Evolutionary conservation across 2,888 invertebrate genomes (phyloP).

Genomic region (Lutraria lutraria): DNA sequence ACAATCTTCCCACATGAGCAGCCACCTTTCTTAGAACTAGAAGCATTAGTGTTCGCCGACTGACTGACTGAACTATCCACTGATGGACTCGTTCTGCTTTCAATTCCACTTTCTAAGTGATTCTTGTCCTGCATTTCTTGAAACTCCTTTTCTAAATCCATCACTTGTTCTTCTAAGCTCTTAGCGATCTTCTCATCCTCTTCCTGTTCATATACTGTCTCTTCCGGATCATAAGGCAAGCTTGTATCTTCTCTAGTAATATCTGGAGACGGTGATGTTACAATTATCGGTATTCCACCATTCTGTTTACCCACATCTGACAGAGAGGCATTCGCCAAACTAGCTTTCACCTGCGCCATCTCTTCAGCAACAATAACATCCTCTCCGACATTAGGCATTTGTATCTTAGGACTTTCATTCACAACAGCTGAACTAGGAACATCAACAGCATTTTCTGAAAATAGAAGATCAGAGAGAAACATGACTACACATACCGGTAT

Average conservation of each 20-base stretch:
- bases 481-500: background rate
- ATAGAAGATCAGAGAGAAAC: background rate
- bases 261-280: slow-evolving; percentile 56
- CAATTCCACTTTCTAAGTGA: slow-evolving; percentile 61
- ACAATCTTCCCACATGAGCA: slow-evolving; percentile 74
- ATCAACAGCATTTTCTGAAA: slow-evolving; percentile 77
- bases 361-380: slow-evolving; percentile 65
- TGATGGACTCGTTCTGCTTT: slow-evolving; percentile 52
- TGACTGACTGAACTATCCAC: slow-evolving; percentile 19
- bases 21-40: slow-evolving; percentile 50
- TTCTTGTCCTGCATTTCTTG: slow-evolving; percentile 73
- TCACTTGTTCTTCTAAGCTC: slow-evolving; percentile 81
- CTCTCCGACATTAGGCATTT: slow-evolving; percentile 72
- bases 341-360: slow-evolving; percentile 53
- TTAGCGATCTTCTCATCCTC: slow-evolving; percentile 72
- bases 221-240: slow-evolving; percentile 74
- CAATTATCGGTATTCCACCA: slow-evolving; percentile 72
- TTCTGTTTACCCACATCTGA: slow-evolving; percentile 71
- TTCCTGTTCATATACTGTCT: slow-evolving; percentile 73
- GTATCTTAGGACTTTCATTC: slow-evolving; percentile 71
- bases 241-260: slow-evolving; percentile 54
- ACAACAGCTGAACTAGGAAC: slow-evolving; percentile 60
- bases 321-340: slow-evolving; percentile 46
- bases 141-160: slow-evolving; percentile 78
- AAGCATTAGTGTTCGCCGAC: slow-evolving; percentile 41